Evolutionary conservation across 2,888 invertebrate genomes (phyloP), one percentile per base, ranked within the genome.

Genomic region (Athripsodes cinereus): DNA sequence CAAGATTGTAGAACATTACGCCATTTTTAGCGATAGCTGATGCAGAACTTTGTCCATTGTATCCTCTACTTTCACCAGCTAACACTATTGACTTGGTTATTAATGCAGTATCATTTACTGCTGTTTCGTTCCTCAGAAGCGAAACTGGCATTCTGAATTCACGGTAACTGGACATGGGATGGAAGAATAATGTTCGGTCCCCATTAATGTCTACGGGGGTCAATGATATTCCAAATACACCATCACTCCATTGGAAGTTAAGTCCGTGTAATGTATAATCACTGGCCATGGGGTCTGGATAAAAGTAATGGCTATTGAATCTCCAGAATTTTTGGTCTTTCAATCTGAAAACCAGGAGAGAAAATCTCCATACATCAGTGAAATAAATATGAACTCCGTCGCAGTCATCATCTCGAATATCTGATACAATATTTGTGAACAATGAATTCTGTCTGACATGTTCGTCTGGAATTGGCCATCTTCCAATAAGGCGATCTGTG

Each of bases 191-290:
- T 2, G 83, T 75, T 52, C 87, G 78, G 52, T 90, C 87, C 19
- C 73, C 68, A 16, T 71, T 69, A 54, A 74, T 68, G 1, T 74
- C 69, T 64, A 74, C 68, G 2, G 86, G 84, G n/a, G 86, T 82
- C 48, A 90, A 68, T 0, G 89, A 83, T 64, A 90, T 72, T 0
- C 89, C 89, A 67, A 91, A 90, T 20, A 91, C 80, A 0, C 91
- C 91, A 67, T 91, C 91, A 6, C 87, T 78, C 91, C 90, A 92
- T 67, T 90, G 87, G 67, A 90, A 92, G 63, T 86, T 85, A 0
- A 90, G 67, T 1, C 86, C 88, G 62, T 88, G 87, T 0, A 91
- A 72, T 58, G 86, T 84, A 67, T 86, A 92, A 65, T 86, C 84
- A 0, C 89, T 82, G 1, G 88, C 86, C 1, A 88, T 67, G 0